Evolutionary conservation across 2,888 invertebrate species (phyloP), one percentile per base, ranked within the genome.

Genomic region (Girardia tigrina): DNA sequence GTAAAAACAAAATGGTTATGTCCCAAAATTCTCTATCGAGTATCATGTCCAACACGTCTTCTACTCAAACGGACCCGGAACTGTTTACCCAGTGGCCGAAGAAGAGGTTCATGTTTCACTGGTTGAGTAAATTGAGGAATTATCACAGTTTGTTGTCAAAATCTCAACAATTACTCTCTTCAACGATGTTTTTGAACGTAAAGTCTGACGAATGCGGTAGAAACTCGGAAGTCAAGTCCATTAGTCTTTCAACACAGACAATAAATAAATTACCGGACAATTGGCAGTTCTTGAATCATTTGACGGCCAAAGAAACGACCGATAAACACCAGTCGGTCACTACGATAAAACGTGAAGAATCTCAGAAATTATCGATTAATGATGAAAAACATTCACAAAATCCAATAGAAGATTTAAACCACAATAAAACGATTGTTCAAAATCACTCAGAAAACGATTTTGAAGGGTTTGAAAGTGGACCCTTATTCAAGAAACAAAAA

Each of bases 111-210:
- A 56, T 56, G 56, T 56, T 56, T 56, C 4, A 56, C 23, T 56
- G 56, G 56, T 56, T 56, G 56, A 56, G 23, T 56, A 56, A 56
- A 56, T 56, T 56, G n/a, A 56, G 23, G n/a, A 56, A 56, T n/a
- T 56, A 56, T 56, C 56, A 56, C n/a, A 56, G 56, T 56, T 56
- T 56, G n/a, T 56, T 56, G 23, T 56, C 56, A 8, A 56, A 56
- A n/a, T 56, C 56, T 2, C 56, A 56, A 23, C 56, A 56, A n/a
- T 6, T 56, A 4, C 23, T 56, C n/a, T 56, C 56, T 20, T 56
- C 56, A n/a, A 56, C n/a, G n/a, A 56, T 56, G 56, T 56, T 56
- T 56, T 16, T 56, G 23, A 4, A 56, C 23, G n/a, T 23, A 4
- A 56, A 56, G 23, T 20, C 4, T n/a, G 56, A 56, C 4, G n/a